Evolutionary conservation across 2,888 invertebrate genomes (phyloP).

Genomic region (Papilio gigon): DNA sequence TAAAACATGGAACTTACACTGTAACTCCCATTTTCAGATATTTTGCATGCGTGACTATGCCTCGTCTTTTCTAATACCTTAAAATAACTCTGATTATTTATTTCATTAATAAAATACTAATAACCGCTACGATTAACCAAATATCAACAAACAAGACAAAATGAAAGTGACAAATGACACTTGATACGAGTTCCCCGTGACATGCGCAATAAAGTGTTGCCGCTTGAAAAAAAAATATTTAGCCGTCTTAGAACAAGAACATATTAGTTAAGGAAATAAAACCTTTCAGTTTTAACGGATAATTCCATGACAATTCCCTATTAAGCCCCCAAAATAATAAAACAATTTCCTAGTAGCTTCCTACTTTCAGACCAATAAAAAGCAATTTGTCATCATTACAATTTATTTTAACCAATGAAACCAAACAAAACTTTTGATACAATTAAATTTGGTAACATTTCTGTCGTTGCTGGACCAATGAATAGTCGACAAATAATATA

Average conservation of each 20-base stretch:
- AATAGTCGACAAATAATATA: slow-evolving; percentile 73
- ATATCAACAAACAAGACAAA: background rate
- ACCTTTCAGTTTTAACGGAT: background rate
- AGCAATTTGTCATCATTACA: background rate
- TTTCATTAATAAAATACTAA: background rate
- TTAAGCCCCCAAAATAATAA: background rate
- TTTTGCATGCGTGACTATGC: background rate
- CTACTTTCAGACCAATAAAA: slow-evolving; percentile 1
- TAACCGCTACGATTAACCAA: background rate
- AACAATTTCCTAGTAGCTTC: background rate
- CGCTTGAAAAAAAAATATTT: too few species aligned
- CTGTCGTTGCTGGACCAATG: slow-evolving; percentile 69
- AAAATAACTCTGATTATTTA: background rate
- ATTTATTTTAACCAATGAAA: slow-evolving; percentile 39
- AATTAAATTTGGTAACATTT: slow-evolving; percentile 41
- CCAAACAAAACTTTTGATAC: slow-evolving; percentile 38
- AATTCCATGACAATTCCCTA: background rate
- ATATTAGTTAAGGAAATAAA: too few species aligned
- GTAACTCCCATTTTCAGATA: slow-evolving; percentile 84
- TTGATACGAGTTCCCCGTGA: background rate
- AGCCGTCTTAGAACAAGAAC: too few species aligned
- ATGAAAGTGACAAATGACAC: background rate
- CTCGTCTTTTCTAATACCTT: background rate
- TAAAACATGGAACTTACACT: slow-evolving; percentile 72
- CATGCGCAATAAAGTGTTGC: background rate